Percentiles rank a stretch among this genome's conserved stretches.
phyloP scores from a whole-genome alignment of 2,888 invertebrate genomes.

The Diabrotica balteata region DNA sequence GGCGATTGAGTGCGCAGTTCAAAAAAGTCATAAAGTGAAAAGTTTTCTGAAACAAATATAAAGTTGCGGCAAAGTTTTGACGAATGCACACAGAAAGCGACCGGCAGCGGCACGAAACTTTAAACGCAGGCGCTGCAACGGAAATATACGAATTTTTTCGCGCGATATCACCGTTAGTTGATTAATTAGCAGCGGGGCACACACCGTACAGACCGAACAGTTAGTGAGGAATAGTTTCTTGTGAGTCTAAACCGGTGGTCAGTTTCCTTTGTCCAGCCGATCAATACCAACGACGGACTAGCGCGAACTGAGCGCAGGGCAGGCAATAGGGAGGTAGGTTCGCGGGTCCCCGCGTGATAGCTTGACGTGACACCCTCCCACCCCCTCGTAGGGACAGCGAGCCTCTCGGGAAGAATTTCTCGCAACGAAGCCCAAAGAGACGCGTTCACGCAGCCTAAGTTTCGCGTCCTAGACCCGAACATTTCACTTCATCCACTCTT shows the following conservation, averaged over 20 bases:
- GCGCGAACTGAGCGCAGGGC: conserved; percentile 56
- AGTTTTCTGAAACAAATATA: conserved; percentile 50
- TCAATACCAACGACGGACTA: conserved; percentile 58
- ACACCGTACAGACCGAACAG: conserved; percentile 41
- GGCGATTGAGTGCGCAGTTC: conserved; percentile 52
- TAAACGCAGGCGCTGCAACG: conserved; percentile 40
- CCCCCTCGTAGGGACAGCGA: conserved; percentile 53
- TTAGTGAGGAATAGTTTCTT: conserved; percentile 51
- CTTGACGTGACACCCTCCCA: conserved; percentile 69
- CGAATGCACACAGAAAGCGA: conserved; percentile 44
- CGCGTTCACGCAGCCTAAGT: conserved; percentile 56
- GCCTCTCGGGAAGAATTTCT: conserved; percentile 44
- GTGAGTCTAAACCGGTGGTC: conserved; percentile 61
- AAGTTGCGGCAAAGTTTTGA: conserved; percentile 53
- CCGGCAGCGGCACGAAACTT: conserved; percentile 28
- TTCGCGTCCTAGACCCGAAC: conserved; percentile 47
- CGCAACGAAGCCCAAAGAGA: conserved; percentile 52
- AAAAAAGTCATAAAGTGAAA: conserved; percentile 52
- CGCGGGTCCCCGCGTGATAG: conserved; percentile 61
- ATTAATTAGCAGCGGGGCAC: conserved; percentile 52
- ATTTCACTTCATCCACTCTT: conserved; percentile 18
- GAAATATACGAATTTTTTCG: conserved; percentile 34
- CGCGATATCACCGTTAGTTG: conserved; percentile 35
- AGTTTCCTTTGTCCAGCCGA: conserved; percentile 62
- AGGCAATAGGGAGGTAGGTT: conserved; percentile 48